Evolutionary conservation across 2,113 vertebrate species (phyloP), one percentile per base, ranked within the genome.

Genomic region (Pachyramphus minor): DNA sequence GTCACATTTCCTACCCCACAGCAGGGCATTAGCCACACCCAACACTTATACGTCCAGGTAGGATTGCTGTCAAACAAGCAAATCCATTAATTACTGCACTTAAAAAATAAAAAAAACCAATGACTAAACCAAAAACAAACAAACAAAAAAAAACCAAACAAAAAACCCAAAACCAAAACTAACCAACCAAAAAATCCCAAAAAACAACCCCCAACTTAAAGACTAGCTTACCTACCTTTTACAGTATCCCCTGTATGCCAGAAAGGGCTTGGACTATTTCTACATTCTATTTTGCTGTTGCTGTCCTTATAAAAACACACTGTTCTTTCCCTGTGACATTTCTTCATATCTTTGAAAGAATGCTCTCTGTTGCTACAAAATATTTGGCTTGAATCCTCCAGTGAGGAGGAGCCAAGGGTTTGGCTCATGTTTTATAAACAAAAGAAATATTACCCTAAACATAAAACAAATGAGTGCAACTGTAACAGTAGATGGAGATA

Each of bases 401-500:
- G 74, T 31, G 79, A 55, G 63, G 76, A 95, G 44, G 52, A 79
- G 82, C 47, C 63, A 62, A 37, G 44, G 44, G 59, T 74, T 82
- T 83, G 31, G 60, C 42, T 77, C 35, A 78, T 66, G 60, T 72
- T 75, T 75, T 80, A 91, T 87, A 89, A 93, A 87, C 84, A 88
- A 83, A 87, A 95, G 55, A 81, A 94, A 42, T 77, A 84, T 56
- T 90, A 69, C 37, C 55, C 71, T 73, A 81, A 91, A 91, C 53
- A 73, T 75, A 64, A 92, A 94, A 75, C 60, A 93, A 93, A 92
- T n/a, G 45, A 84, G 56, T 67, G 58, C 78, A 90, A 49, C 93
- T 93, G 76, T 20, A 96, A 95, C 82, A 96, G 93, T 88, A 96
- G 93, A 90, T 95, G 78, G 94, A 97, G 93, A 95, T 64, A 97